Evolutionary conservation across 53 echinoderm and acorn worm genomes (phyloP), one percentile per base, ranked within the genome.

Genomic region (Stichopus horrens): DNA sequence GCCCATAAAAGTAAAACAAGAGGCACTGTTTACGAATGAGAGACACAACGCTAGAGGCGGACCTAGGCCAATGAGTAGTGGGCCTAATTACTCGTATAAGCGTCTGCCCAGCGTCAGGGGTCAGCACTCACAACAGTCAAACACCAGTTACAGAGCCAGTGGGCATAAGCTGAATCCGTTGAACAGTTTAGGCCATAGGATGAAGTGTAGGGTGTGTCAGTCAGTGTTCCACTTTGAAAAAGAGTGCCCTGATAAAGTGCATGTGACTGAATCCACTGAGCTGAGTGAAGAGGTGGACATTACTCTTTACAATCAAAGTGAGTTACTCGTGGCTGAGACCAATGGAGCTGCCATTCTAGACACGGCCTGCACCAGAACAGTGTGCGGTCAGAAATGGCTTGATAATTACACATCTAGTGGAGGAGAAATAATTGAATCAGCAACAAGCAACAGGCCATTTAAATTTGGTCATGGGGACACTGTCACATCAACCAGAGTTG

Each of bases 181-280:
- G 18, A 77, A 77, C 54, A 77, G 77, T 77, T 77, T 77, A 5
- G 23, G 76, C 21, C 4, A 2, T 19, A 23, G 37, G 77, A 37
- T 77, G 77, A 77, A 52, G 77, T 83, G 84, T 19, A 55, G 84
- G 23, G 59, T 83, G 14, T 83, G 84, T 83, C 84, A 83, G 58
- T 83, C 84, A 5, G 66, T 83, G 66, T 83, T 60, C 19, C 84
- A 83, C 58, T 83, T 83, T 83, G 84, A 81, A 81, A 81, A 81
- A 19, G 52, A 77, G 23, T 77, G 77, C 20, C 22, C 13, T 13
- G 77, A 77, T 55, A 80, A 80, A 23, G 57, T 80, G 4, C 59
- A 59, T 59, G 7, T 83, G 21, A 83, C 84, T 83, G 84, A 83
- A 83, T 83, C 84, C 16, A 7, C 66, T 8, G 84, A 83, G 13